Evolutionary conservation across 2,797 vertebrate species (phyloP).

Genomic region (Myripristis jacobus): DNA sequence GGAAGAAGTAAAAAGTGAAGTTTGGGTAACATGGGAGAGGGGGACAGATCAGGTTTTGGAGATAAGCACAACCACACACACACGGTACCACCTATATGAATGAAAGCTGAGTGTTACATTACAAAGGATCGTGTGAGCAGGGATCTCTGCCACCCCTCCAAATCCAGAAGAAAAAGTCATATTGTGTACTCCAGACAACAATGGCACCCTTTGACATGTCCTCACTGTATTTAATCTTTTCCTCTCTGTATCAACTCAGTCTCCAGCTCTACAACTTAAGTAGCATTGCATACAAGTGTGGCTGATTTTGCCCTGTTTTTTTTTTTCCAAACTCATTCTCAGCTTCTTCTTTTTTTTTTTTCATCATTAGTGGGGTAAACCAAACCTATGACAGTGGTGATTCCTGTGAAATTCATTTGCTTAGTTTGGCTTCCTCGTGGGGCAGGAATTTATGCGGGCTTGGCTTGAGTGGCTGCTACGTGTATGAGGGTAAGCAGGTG

Average conservation of each 20-base stretch:
- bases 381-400: not conserved
- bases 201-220: not conserved
- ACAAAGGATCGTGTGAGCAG: constrained; percentile 4
- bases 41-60: constrained; percentile 29
- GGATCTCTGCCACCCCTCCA: not conserved
- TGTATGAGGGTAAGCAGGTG: not conserved
- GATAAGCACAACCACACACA: constrained; percentile 27
- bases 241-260: not conserved
- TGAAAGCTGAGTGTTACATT: not conserved
- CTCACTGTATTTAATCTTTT: not conserved
- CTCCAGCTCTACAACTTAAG: not conserved
- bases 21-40: no score
- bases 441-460: constrained; percentile 5
- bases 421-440: constrained; percentile 35
- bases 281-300: not conserved
- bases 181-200: constrained; percentile 14
- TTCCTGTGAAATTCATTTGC: constrained; percentile 7
- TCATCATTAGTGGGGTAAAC: not conserved
- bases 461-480: constrained; percentile 33
- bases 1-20: not conserved
- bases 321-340: not conserved
- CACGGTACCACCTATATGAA: constrained; percentile 10
- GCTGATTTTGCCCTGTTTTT: not conserved
- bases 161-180: not conserved
- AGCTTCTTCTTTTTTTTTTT: constrained; percentile 10